Conservation (phyloP, 2,888 invertebrate genomes). For the Minunthozetes semirufus region DNA sequence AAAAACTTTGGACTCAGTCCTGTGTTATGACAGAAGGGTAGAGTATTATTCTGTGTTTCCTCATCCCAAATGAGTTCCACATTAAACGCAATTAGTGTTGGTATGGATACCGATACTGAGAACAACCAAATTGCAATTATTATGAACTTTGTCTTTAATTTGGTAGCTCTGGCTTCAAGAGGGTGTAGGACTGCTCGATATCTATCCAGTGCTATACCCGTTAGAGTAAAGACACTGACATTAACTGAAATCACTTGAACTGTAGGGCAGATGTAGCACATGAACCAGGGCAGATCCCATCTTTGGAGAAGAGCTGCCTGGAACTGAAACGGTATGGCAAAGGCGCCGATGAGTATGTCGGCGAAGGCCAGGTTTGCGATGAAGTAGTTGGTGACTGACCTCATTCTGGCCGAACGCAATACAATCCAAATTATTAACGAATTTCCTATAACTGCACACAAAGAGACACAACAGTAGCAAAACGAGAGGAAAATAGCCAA, state of each 20-base stretch:
- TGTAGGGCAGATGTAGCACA: constrained; percentile 83
- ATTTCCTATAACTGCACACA: constrained; percentile 73
- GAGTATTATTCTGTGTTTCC: constrained; percentile 37
- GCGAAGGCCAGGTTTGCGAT: constrained; percentile 77
- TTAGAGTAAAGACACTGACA: constrained; percentile 79
- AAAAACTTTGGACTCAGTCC: constrained; percentile 44
- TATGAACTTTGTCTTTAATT: constrained; percentile 63
- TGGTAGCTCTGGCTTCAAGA: constrained; percentile 63
- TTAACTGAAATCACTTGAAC: constrained; percentile 72
- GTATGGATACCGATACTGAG: constrained; percentile 55
- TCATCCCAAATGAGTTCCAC: constrained; percentile 20
- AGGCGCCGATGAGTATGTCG: constrained; percentile 75
- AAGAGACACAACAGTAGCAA: constrained; percentile 72
- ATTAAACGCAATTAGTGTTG: constrained; percentile 57
- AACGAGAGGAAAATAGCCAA: constrained; percentile 67
- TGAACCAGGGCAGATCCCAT: constrained; percentile 75
- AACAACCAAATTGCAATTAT: constrained; percentile 68
- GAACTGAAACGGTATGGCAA: constrained; percentile 80
- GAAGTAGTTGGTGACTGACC: constrained; percentile 73
- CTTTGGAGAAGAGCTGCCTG: constrained; percentile 78
- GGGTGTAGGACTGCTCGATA: constrained; percentile 55
- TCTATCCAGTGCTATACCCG: constrained; percentile 76
- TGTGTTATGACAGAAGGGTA: constrained; percentile 48
- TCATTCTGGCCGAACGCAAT: constrained; percentile 67
- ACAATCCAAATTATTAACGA: constrained; percentile 76